phyloP scores from a whole-genome alignment of 2,113 vertebrate species.

The Tragelaphus scriptus region DNA sequence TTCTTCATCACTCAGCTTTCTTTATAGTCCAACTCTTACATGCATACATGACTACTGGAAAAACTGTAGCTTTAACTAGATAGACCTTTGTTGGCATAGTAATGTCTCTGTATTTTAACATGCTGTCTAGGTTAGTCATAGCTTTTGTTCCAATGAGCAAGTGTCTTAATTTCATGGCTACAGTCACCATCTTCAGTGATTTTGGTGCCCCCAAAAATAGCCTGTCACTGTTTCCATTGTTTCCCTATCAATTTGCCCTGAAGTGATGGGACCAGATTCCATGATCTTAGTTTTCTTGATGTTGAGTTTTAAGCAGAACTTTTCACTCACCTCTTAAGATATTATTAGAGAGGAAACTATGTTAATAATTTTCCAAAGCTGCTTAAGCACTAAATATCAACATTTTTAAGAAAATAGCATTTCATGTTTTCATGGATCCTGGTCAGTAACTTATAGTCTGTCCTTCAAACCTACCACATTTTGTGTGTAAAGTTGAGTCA shows the following conservation, averaged over 20 bases:
- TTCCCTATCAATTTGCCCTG: neutral
- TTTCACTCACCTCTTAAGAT: neutral
- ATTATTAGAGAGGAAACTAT: neutral
- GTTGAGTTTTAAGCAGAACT: neutral
- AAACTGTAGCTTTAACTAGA: no score
- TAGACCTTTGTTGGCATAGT: no score
- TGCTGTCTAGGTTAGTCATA: no score
- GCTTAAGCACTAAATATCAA: neutral
- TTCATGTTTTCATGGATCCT: neutral
- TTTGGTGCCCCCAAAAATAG: no score
- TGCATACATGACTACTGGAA: no score
- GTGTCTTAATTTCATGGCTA: no score
- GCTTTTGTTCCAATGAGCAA: no score
- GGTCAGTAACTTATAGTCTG: neutral
- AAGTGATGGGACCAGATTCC: neutral
- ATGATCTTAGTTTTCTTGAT: no score
- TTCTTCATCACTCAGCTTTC: no score
- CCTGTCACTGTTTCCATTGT: neutral
- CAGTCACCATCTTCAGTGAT: no score
- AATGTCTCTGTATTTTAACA: no score
- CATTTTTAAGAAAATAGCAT: neutral
- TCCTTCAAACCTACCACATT: neutral
- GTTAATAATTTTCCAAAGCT: neutral
- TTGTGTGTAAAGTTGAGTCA: neutral
- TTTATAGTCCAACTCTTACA: no score